Conservation (phyloP, 2,113 vertebrate species). For the Formicarius rufipectus region DNA sequence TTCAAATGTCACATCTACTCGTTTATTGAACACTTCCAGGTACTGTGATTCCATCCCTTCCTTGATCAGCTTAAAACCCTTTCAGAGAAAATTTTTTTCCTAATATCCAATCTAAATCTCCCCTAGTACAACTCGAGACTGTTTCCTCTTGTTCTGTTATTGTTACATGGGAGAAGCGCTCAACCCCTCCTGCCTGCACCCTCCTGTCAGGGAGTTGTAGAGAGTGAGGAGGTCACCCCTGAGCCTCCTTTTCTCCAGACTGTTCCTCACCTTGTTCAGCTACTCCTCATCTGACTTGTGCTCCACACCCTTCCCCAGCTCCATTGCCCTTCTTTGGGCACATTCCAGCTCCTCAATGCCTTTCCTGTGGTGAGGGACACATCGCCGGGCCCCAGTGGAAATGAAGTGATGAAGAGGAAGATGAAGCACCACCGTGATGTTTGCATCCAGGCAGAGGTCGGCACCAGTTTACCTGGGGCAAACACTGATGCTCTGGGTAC, state of each 20-base stretch:
- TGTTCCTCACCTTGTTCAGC: background rate
- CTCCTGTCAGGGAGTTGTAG: fast-evolving
- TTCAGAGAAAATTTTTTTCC: background rate
- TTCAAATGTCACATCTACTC: background rate
- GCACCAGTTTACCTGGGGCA: background rate
- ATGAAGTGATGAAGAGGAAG: background rate
- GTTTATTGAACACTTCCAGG: background rate
- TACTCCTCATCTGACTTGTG: background rate
- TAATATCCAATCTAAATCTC: background rate
- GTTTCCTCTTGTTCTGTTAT: background rate
- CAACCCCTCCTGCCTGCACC: fast-evolving
- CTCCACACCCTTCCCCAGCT: background rate
- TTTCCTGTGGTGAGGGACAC: background rate
- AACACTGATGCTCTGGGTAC: fast-evolving
- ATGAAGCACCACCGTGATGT: fast-evolving
- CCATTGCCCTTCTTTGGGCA: background rate
- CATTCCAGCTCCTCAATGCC: fast-evolving
- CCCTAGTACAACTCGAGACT: no score
- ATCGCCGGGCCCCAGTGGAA: background rate
- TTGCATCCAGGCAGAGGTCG: background rate
- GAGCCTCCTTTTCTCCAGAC: background rate
- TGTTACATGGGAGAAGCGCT: background rate
- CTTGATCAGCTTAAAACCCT: background rate
- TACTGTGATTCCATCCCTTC: fast-evolving
- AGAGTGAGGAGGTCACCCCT: background rate